Evolutionary conservation across 2,113 vertebrate species (phyloP), one percentile per base, ranked within the genome.

Genomic region (Burhinus oedicnemus): DNA sequence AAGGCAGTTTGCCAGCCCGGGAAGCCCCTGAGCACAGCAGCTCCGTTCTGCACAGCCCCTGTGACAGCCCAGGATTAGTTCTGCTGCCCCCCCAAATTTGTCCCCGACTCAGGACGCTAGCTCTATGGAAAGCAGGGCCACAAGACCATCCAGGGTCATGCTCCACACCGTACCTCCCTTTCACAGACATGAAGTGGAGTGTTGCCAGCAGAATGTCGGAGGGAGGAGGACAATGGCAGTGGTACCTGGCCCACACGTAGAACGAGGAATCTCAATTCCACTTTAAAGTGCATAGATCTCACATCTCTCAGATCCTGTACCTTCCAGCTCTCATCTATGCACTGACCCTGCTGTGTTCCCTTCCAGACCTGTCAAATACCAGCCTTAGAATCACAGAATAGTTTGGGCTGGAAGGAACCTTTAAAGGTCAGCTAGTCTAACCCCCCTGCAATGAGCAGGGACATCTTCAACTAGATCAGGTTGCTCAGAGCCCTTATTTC

Each of bases 171-270:
- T 3, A 55, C n/a, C 60, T 22, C 36, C 38, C 36, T 14, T 79
- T 45, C 40, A 66, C 23, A 32, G 44, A 18, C 29, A 16, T 1
- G 1, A 55, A 61, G n/a, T 4, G 0, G 9, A 54, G 11, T 18
- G 0, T 1, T 27, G 20, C 34, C 57, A 52, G 14, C 52, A n/a
- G 6, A 55, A n/a, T 1, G 0, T 11, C 3, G 1, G 66, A 62
- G 7, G 26, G 21, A 58, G 25, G 16, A 44, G 7, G 34, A 51
- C 62, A 45, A 45, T 1, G 17, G 66, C 40, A 91, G 29, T 2
- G 0, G 23, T 14, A 69, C 29, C 51, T 12, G 11, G 72, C 20
- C 23, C 0, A 0, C 47, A 21, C 0, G 0, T 6, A 42, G 5
- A 9, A 49, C 0, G 0, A 44, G 34, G n/a, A 42, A 34, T 42